These are phyloP conservation scores for Macrobrachium nipponense DNA, from an alignment of 1,140 invertebrate species.

Conservation along the genomic window DNA sequence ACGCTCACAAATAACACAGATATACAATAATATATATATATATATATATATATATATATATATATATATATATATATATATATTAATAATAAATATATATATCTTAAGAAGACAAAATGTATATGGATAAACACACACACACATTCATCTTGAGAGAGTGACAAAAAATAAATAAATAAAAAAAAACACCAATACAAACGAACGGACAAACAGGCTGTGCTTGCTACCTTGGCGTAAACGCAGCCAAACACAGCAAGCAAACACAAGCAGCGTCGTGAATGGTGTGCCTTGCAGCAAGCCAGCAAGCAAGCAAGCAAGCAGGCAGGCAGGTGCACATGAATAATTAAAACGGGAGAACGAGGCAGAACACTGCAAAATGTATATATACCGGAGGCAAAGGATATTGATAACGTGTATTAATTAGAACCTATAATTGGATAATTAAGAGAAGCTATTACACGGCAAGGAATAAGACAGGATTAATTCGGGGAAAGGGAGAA, in stretches of 20 bases:
- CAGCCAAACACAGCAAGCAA: neutral
- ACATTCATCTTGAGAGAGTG: neutral
- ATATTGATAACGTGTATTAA: too few relatives aligned
- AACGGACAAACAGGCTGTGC: neutral
- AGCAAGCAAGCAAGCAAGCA: neutral
- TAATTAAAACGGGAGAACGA: too few relatives aligned
- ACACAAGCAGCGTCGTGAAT: too few relatives aligned
- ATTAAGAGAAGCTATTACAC: too few relatives aligned
- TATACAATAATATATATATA: conserved; percentile 1
- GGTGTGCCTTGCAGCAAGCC: too few relatives aligned
- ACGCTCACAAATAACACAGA: neutral
- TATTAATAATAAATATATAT: neutral
- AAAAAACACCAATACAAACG: neutral
- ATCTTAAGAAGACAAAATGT: neutral
- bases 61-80: neutral
- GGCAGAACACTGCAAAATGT: too few relatives aligned
- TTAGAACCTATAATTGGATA: too few relatives aligned
- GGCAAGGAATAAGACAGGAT: too few relatives aligned
- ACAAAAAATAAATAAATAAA: neutral
- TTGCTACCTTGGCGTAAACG: neutral
- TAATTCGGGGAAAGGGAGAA: too few relatives aligned
- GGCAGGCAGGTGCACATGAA: neutral
- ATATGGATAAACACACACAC: neutral
- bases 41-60: neutral
- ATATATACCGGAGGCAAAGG: too few relatives aligned